A percentile compares a stretch with the other conserved stretches of the same genome.
phyloP scores from a whole-genome alignment of 2,888 invertebrate species.

The Pristionchus exspectatus region DNA sequence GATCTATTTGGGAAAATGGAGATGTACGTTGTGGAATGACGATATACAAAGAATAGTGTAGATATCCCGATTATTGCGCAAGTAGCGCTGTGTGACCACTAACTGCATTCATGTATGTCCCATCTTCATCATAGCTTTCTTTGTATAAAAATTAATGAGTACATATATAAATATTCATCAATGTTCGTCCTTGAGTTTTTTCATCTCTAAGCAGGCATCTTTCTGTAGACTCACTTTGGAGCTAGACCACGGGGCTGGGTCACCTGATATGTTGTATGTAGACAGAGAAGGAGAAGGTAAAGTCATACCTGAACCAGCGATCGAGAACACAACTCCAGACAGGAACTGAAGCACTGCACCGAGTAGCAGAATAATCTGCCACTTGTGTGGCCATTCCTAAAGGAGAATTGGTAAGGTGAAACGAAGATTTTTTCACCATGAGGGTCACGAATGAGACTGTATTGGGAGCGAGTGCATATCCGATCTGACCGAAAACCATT shows the following conservation, averaged over 20 bases:
- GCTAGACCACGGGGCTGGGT: not conserved
- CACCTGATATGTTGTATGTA: not conserved
- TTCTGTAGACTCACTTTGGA: not conserved
- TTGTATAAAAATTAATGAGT: not conserved
- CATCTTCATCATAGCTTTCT: not conserved
- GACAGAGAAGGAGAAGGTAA: not conserved
- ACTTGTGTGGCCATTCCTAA: slow-evolving; percentile 51
- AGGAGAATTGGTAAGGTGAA: not conserved
- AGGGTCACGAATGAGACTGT: not conserved
- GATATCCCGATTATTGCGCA: too few relatives aligned
- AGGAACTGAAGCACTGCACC: slow-evolving; percentile 28
- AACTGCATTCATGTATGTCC: too few relatives aligned
- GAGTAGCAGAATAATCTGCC: slow-evolving; percentile 12
- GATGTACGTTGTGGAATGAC: not conserved
- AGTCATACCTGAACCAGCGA: slow-evolving; percentile 26
- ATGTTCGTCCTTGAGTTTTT: not conserved
- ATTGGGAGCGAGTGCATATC: not conserved
- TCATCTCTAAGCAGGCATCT: not conserved
- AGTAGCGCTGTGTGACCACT: too few relatives aligned
- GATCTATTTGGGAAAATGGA: not conserved
- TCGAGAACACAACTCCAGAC: slow-evolving; percentile 4
- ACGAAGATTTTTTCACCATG: not conserved
- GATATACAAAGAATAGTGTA: not conserved
- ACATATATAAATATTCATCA: not conserved
- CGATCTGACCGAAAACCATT: slow-evolving; percentile 1